Evolutionary conservation across 2,797 vertebrate species (phyloP), one percentile per base, ranked within the genome.

Genomic region (Tolypeutes matacus): DNA sequence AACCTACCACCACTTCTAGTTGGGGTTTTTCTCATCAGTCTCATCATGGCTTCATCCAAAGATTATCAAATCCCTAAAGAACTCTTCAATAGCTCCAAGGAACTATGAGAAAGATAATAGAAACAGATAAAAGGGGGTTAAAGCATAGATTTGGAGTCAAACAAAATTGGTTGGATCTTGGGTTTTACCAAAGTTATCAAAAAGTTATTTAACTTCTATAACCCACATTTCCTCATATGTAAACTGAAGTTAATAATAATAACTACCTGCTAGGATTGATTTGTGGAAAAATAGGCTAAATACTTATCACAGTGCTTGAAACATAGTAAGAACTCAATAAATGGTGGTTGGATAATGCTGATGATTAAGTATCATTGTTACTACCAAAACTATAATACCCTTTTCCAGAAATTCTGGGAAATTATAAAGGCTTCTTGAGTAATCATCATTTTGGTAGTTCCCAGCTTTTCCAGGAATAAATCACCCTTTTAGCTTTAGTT

Each of bases 181-280:
- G 46, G 3, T 86, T 77, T 95, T 95, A 29, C 27, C 34, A 64
- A n/a, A n/a, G n/a, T n/a, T n/a, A n/a, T n/a, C n/a, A 78, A 31
- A 11, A 72, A 39, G 27, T 64, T 84, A 64, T 31, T 77, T 93
- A 65, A 72, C 13, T 72, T 70, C n/a, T 73, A 73, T 67, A 73
- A 89, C 82, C 34, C 25, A 42, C 39, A 69, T 89, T 89, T 86
- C 39, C 23, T 86, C 65, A 91, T n/a, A 21, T 8, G 87, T 58
- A 60, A 78, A 72, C 75, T 39, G 29, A 8, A 58, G 86, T 36
- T 78, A 75, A 36, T 67, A 89, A 86, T n/a, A 95, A 36, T 70
- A 85, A 70, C 62, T 64, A 75, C 8, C 23, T 51, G 36, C 67
- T 91, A 91, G 29, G 46, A 85, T 17, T 67, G 20, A 75, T 75